Base-by-base conservation (phyloP, 2,797 vertebrate genomes). In the Sitta carolinensis region DNA sequence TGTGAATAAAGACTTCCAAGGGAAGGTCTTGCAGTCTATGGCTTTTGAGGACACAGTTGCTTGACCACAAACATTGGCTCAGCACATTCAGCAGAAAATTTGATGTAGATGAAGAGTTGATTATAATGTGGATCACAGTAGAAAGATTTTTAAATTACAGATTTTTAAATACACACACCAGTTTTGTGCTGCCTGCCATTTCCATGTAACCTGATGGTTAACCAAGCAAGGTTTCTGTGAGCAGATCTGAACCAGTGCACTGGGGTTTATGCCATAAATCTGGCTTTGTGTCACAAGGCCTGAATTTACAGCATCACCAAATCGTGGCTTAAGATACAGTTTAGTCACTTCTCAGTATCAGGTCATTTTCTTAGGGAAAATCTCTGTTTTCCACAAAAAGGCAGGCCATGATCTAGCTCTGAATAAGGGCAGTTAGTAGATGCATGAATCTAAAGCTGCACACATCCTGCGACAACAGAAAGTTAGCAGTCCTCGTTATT, bases 381-480 rank as follows among this genome's bases (percentile, higher is more conserved):
- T 43, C 26, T 86, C 85, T 93, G 40, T 84, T 91, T 78, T 19
- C 52, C 50, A 59, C 20, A 70, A 29, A 9, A 64, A 78, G 58
- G 38, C 51, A 69, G 55, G 32, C 64, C 84, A 45, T 18, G 42
- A 82, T 63, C n/a, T 67, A 67, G 38, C 50, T 87, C 75, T 93
- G 74, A 95, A 90, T 73, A 74, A 86, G 9, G 10, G 40, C 62
- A 50, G 27, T 78, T 94, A 84, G 20, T 84, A 43, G 30, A 67
- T 86, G 17, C 34, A 18, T 20, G 51, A 78, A 73, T 43, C 51
- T 84, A 48, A 38, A 89, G 23, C 50, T 30, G 9, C 48, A 27
- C 47, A 19, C 12, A 67, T 59, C 47, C 42, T 76, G 57, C 30
- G 45, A 54, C 59, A 82, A 54, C 52, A 43, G 81, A 63, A 90